Evolutionary conservation across 2,113 vertebrate genomes (phyloP).

Genomic region (Channa argus): DNA sequence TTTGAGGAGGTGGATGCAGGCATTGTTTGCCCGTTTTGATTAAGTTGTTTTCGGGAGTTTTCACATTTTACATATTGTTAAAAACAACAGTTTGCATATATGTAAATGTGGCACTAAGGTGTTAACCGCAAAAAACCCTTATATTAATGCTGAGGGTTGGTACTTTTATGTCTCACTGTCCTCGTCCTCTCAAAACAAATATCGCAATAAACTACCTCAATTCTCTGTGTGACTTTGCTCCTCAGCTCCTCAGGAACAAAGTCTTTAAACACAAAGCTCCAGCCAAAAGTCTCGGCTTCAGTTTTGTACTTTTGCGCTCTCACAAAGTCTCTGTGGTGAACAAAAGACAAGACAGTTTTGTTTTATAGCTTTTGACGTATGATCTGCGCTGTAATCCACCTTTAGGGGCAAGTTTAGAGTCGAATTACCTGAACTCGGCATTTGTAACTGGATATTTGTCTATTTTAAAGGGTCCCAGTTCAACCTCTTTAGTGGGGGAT

Average conservation of each 20-base stretch:
- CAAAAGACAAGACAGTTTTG: background rate
- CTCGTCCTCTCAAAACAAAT: background rate
- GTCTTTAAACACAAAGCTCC: constrained; percentile 99
- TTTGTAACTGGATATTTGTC: constrained; percentile 92
- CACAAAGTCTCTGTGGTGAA: constrained; percentile 89
- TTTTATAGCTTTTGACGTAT: rapidly evolving
- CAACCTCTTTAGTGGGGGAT: constrained; percentile 79
- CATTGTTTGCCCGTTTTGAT: too few relatives aligned
- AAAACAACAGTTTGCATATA: too few relatives aligned
- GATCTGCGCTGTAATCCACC: too few relatives aligned
- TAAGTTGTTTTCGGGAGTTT: too few relatives aligned
- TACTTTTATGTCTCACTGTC: too few relatives aligned
- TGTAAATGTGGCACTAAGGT: too few relatives aligned
- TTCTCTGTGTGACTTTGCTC: constrained; percentile 88
- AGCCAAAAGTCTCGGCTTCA: constrained; percentile 93
- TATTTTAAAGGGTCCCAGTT: constrained; percentile 84
- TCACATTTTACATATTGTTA: too few relatives aligned
- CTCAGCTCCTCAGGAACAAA: constrained; percentile 91
- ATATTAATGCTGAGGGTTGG: too few relatives aligned
- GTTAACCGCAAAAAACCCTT: too few relatives aligned
- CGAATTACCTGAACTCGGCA: constrained; percentile 88
- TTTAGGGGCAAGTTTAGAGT: rapidly evolving
- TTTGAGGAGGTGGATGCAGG: too few relatives aligned
- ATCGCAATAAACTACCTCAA: constrained; percentile 82
- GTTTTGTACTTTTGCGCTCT: constrained; percentile 91